Conservation (phyloP, 2,797 vertebrate genomes). For the Prunella strophiata region DNA sequence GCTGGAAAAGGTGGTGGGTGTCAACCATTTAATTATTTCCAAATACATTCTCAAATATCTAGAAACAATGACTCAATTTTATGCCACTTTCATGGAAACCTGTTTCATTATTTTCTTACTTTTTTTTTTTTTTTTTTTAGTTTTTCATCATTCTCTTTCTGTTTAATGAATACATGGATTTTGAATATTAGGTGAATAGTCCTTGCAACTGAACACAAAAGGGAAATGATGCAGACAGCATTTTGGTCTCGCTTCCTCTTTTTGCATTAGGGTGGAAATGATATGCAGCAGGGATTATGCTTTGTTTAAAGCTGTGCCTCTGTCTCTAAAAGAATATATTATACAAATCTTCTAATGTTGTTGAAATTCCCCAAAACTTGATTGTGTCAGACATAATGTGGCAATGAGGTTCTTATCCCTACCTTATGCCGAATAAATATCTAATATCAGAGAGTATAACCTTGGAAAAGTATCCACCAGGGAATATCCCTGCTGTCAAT, state of each 20-base stretch:
- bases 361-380: constrained; percentile 75
- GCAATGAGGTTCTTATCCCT: constrained; percentile 73
- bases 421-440: constrained; percentile 68
- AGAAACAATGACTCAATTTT: constrained; percentile 51
- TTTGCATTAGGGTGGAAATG: constrained; percentile 70
- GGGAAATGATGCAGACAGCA: constrained; percentile 67
- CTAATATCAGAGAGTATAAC: constrained; percentile 61
- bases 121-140: neutral
- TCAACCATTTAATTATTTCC: constrained; percentile 67
- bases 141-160: constrained; percentile 38
- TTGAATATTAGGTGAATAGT: constrained; percentile 27
- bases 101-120: constrained; percentile 49
- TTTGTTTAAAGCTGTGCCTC: constrained; percentile 77
- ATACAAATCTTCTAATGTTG: constrained; percentile 73
- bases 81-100: constrained; percentile 53
- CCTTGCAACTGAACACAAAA: constrained; percentile 53
- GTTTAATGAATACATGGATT: constrained; percentile 61
- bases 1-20: neutral
- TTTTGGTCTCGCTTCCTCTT: constrained; percentile 43
- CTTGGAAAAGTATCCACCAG: constrained; percentile 58
- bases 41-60: constrained; percentile 43
- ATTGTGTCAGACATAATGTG: constrained; percentile 72
- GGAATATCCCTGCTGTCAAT: constrained; percentile 58
- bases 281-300: constrained; percentile 75
- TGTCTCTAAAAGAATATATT: constrained; percentile 77